phyloP scores from a whole-genome alignment of 2,888 invertebrate species.

The Maniola hyperantus region DNA sequence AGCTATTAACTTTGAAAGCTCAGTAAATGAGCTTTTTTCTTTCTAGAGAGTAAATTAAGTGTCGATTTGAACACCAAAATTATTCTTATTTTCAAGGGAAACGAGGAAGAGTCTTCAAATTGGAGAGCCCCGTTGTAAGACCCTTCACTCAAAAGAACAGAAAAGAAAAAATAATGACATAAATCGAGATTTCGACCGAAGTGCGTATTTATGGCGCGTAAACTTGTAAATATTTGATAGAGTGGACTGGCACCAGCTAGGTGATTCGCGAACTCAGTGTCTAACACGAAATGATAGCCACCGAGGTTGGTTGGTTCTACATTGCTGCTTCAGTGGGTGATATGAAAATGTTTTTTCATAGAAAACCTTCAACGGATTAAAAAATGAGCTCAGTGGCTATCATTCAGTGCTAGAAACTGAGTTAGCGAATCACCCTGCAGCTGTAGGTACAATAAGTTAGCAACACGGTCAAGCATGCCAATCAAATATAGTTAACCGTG shows the following conservation, averaged over 20 bases:
- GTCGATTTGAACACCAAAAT: neutral
- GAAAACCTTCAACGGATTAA: too few relatives aligned
- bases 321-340: too few relatives aligned
- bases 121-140: neutral
- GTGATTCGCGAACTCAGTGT: too few relatives aligned
- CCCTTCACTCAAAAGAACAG: slow-evolving; percentile 5
- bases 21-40: too few relatives aligned
- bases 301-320: too few relatives aligned
- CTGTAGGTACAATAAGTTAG: neutral
- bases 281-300: too few relatives aligned
- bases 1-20: too few relatives aligned
- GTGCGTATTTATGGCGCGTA: neutral
- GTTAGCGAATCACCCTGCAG: too few relatives aligned
- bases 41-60: neutral
- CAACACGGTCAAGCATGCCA: neutral
- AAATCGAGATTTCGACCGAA: neutral
- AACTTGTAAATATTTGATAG: neutral
- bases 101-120: neutral
- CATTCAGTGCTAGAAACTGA: too few relatives aligned
- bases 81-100: neutral
- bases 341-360: too few relatives aligned
- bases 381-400: too few relatives aligned
- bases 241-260: neutral
- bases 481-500: slow-evolving; percentile 2
- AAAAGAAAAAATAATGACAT: neutral